phyloP scores from a whole-genome alignment of 2,888 invertebrate species.

The Operophtera brumata region DNA sequence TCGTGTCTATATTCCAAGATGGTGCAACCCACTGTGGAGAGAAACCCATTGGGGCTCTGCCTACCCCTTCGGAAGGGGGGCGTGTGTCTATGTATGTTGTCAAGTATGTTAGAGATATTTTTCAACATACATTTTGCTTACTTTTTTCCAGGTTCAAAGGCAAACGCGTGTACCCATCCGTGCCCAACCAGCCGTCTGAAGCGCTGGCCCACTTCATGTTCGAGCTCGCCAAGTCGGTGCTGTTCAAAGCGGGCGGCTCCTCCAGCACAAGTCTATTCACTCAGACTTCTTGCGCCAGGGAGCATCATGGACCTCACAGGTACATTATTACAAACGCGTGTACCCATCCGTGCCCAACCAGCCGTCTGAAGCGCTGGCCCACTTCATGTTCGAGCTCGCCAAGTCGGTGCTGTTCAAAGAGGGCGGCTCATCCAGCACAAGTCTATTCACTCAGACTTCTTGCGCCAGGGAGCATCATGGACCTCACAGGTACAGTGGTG shows the following conservation, averaged over 20 bases:
- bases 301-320: constrained; percentile 92
- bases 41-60: too few relatives aligned
- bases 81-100: too few relatives aligned
- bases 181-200: too few relatives aligned
- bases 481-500: constrained; percentile 88
- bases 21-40: too few relatives aligned
- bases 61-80: too few relatives aligned
- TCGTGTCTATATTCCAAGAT: too few relatives aligned
- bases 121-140: neutral
- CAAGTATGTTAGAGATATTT: too few relatives aligned
- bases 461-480: constrained; percentile 93
- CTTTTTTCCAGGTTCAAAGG: constrained; percentile 81
- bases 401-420: constrained; percentile 97
- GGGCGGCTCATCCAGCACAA: constrained; percentile 96
- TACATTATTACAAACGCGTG: too few relatives aligned
- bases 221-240: constrained; percentile 97
- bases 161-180: constrained; percentile 88
- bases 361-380: constrained; percentile 98
- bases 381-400: constrained; percentile 99
- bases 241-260: constrained; percentile 97
- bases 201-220: too few relatives aligned
- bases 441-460: constrained; percentile 95
- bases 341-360: constrained; percentile 98
- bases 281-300: constrained; percentile 92
- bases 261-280: constrained; percentile 97